Conservation (phyloP, 2,888 invertebrate genomes). For the Drosophila planitibia region DNA sequence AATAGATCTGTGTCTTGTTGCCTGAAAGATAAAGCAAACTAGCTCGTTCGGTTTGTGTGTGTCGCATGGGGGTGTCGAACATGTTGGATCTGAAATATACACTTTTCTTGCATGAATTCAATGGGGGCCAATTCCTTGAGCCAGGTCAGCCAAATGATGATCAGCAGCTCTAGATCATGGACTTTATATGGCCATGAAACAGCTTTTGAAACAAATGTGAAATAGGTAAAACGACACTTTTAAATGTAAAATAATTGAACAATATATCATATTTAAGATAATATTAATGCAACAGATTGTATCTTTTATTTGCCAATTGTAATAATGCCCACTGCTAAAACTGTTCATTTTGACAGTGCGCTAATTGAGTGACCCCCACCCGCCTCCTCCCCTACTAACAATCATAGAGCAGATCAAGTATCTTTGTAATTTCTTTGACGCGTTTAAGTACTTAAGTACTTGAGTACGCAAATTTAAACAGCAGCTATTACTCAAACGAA, state of each 20-base stretch:
- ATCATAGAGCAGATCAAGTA: not conserved
- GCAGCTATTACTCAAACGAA: conserved; percentile 14
- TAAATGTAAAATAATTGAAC: not conserved
- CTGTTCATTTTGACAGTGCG: not conserved
- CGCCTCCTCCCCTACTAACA: not conserved
- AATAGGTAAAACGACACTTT: not conserved
- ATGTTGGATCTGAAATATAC: conserved; percentile 30
- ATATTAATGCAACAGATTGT: not conserved
- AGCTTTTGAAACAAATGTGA: not conserved
- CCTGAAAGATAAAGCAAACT: conserved; percentile 16
- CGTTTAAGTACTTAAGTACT: conserved; percentile 1
- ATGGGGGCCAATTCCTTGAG: conserved; percentile 30
- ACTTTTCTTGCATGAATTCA: not conserved
- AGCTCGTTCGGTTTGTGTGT: conserved; percentile 6
- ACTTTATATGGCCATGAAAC: conserved; percentile 15
- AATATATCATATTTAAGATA: not conserved
- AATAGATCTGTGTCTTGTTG: conserved; percentile 43
- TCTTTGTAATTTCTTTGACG: not conserved
- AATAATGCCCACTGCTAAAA: not conserved
- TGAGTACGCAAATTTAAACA: conserved; percentile 7
- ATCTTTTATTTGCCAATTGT: not conserved
- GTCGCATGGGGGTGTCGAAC: conserved; percentile 64
- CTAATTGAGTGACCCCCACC: not conserved
- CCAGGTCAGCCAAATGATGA: conserved; percentile 12
- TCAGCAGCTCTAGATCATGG: conserved; percentile 38